Base-by-base conservation (phyloP, 2,797 vertebrate genomes). In the Pachyuromys duprasi region DNA sequence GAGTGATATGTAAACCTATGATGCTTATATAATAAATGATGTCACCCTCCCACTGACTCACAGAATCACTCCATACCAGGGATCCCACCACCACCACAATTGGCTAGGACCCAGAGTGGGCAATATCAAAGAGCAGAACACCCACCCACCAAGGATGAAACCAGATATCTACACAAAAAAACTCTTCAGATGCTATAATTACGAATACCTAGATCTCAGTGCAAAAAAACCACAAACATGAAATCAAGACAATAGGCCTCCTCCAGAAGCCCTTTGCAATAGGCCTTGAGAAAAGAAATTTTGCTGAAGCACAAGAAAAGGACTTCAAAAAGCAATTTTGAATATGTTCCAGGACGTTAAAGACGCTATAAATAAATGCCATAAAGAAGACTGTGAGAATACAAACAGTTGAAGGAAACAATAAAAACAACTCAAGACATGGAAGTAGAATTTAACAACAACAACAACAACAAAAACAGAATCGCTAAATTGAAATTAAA, bases 1-100 rank as follows among this genome's bases (percentile, higher is more conserved):
- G 45, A n/a, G 14, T 55, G 86, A 84, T 33, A 89, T 42, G 33
- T 70, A 82, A 8, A 8, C 15, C 65, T 95, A 82, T 62, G 84
- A 82, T 70, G 62, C 63, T 75, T 95, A 89, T 55, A 92, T 72
- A 87, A 63, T 72, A 93, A 91, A 76, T 92, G 74, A 74, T 33
- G n/a, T 82, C 42, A 70, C 65, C 63, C 45, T 84, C 63, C 45
- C 45, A 86, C 42, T 86, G 42, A 69, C 82, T 86, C 42, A 60
- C 42, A 86, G 65, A 49, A 67, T 33, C 42, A 49, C 82, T 86
- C 63, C 53, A 31, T 69, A 53, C 63, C 63, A 69, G 42, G 42
- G 82, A 86, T 67, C 62, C 81, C 82, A 67, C 82, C 67, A 63
- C 82, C 45, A 86, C 63, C 42, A 69, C 63, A 86, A 53, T 14